Base-by-base conservation (phyloP, 1,140 invertebrate species). In the Pollicipes pollicipes region DNA sequence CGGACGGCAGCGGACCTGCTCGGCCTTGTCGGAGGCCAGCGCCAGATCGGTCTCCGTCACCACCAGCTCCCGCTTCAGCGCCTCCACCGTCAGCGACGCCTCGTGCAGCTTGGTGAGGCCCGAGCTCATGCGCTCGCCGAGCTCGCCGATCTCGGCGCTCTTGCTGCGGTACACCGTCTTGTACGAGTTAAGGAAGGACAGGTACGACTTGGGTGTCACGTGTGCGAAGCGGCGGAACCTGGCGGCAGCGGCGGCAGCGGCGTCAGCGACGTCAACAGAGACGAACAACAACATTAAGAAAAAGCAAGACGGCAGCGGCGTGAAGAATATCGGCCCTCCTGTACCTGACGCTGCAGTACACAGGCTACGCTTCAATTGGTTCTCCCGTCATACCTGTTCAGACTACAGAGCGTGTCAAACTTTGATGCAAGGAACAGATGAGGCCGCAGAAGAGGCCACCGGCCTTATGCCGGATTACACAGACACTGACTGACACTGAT, bases 181-280 rank as follows among this genome's bases (percentile, higher is more conserved):
- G 78, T 97, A 98, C 30, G 93, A 92, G 69, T 88, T 89, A 71
- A 98, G 91, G 79, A 98, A 97, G 76, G 94, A 96, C 26, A 98
- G 80, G 80, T 97, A 98, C 0, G 95, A 97, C 81, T 97, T 97
- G 16, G 95, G 95, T 28, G 95, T 98, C 8, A 97, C 95, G 80
- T 97, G 94, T 69, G 93, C 95, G 0, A 93, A 89, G 74, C 95
- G 84, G 31, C 95, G 85, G 77, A 93, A 96, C 75, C 85, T 87
- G 74, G 29, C n/a, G n/a, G 74, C 75, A 35, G 35, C 6, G 17
- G 35, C 35, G 6, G 35, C 35, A 35, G 17, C 35, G 35, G 17
- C 35, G 35, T 8, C n/a, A n/a, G n/a, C n/a, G n/a, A n/a, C n/a
- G n/a, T n/a, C n/a, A n/a, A n/a, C n/a, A n/a, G n/a, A n/a, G n/a